A percentile compares a stretch with the other conserved stretches of the same genome.
Conservation (phyloP, 2,888 invertebrate genomes). For the Sepiola atlantica region DNA sequence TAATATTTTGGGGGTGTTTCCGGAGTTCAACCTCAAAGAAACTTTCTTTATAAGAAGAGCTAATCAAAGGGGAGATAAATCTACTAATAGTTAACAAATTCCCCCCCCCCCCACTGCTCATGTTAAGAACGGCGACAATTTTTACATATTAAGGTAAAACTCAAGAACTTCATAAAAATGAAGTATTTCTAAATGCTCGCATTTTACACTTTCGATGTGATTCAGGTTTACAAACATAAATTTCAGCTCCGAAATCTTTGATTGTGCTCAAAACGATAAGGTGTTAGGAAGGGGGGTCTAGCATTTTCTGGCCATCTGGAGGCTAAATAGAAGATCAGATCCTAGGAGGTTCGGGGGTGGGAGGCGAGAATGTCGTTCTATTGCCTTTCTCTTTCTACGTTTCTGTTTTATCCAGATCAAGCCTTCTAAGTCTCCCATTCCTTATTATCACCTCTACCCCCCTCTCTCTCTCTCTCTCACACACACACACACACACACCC, state of each 20-base stretch:
- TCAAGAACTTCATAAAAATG: background rate
- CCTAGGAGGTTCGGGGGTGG: background rate
- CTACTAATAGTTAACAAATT: background rate
- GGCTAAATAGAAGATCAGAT: background rate
- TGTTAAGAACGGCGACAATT: too few relatives aligned
- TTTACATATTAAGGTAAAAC: too few relatives aligned
- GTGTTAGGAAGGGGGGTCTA: background rate
- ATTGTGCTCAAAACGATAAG: background rate
- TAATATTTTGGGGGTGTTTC: too few relatives aligned
- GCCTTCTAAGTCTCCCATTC: background rate
- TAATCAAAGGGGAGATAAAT: background rate
- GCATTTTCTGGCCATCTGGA: background rate
- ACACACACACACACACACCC: too few relatives aligned
- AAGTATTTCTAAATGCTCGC: background rate
- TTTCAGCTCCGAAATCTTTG: background rate
- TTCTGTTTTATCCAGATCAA: background rate
- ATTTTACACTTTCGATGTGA: background rate
- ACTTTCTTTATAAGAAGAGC: too few relatives aligned
- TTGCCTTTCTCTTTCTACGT: background rate
- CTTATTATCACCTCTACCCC: background rate
- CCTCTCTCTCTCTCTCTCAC: background rate
- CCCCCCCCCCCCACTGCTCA: background rate
- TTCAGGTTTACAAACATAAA: background rate
- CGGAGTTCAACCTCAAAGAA: too few relatives aligned
- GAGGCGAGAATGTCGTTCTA: background rate